Base-by-base conservation (phyloP, 2,113 vertebrate genomes). In the Clarias gariepinus region DNA sequence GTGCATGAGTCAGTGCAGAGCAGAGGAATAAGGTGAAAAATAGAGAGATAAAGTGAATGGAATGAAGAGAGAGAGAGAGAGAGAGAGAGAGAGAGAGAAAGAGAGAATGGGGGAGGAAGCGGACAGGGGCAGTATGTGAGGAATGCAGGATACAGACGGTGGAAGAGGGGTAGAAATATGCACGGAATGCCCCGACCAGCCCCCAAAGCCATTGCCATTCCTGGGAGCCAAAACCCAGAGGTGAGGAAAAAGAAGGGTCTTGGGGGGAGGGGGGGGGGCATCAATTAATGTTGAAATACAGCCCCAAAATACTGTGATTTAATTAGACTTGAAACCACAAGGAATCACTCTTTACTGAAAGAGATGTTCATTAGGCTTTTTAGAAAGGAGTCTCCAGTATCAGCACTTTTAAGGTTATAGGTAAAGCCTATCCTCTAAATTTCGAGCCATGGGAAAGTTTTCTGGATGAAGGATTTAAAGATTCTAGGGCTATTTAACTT, bases 101-200 rank as follows among this genome's bases (percentile, higher is more conserved):
- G 36, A 63, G 66, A 23, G 58, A 73, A 33, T 83, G 68, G 16
- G 41, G 57, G 60, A 53, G 61, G 58, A 53, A 52, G 36, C 6
- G 4, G 52, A 19, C 60, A 80, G 80, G 60, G 47, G 52, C 28
- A 86, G 83, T 86, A 89, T 89, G 88, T 85, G 19, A 88, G 82
- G 90, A 89, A 90, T 89, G 90, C 87, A 88, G 82, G 86, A 88
- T 82, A 90, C 77, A 88, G 84, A 86, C 82, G 11, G 84, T 76
- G 53, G 78, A 87, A 88, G 84, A 86, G 88, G 86, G 81, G 73
- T 25, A 86, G 58, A 90, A 87, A 53, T 79, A 90, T 90, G 86
- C 19, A 18, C 3, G 88, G 90, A 88, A 90, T 90, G 87, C 55
- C 21, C 36, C 64, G n/a, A 82, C 85, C 88, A 81, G 78, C 84